Base-by-base conservation (phyloP, 2,888 invertebrate genomes). In the Thecocarcelia acutangulata region DNA sequence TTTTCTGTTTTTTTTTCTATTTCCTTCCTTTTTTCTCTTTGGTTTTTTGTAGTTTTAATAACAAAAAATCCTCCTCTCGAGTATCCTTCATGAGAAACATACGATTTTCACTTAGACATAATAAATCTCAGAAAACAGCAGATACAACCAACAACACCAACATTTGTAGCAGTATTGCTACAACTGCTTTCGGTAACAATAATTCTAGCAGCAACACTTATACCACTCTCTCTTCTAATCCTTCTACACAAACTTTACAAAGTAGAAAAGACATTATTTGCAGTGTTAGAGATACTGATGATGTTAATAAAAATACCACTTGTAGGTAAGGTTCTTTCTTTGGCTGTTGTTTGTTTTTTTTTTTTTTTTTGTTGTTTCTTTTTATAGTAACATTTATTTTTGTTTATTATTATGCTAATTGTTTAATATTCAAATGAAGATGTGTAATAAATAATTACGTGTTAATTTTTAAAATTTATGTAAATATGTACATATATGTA, bases 51-150 rank as follows among this genome's bases (percentile, higher is more conserved):
- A 88, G 88, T 87, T 88, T 88, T 88, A 86, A 87, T 87, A 87
- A 87, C 74, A 83, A 83, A 54, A 76, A 28, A 33, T 33, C 33
- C 84, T 84, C 88, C 87, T 48, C 80, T 63, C 66, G 70, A 85
- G 87, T 88, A 85, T 85, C 88, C 85, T 89, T 89, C 88, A 85
- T 88, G 86, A 88, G 86, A 86, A 89, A 85, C 83, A 87, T 86
- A 86, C 87, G 89, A 84, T 88, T 89, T 83, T 89, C 89, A 85
- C 85, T 89, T 50, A 88, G 86, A 87, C 87, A 89, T 85, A 58
- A 58, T 28, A 87, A 86, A 85, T 85, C 86, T 84, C 87, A 88
- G 56, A 83, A 87, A 85, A 84, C 85, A 85, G 74, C 80, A 15
- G 80, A 75, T 54, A 73, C 73, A 78, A 84, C 58, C 76, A 79